These are phyloP conservation scores for Listronotus oregonensis DNA, from an alignment of 1,140 invertebrate genomes.

Conservation along the genomic window DNA sequence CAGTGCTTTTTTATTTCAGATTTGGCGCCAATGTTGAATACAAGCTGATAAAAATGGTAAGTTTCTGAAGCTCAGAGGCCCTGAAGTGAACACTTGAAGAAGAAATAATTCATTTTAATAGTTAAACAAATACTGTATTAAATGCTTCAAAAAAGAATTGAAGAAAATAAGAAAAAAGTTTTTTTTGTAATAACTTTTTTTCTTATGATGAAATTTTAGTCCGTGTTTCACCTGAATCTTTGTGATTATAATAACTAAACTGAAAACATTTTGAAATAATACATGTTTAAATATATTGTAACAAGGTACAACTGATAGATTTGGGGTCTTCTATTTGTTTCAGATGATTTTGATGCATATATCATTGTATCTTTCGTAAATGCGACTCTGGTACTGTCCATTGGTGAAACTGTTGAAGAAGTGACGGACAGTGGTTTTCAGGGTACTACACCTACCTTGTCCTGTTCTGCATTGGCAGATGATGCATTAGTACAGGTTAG, in stretches of 20 bases:
- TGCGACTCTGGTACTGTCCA: conserved; percentile 97
- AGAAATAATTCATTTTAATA: too few species aligned
- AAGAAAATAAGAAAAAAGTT: background rate
- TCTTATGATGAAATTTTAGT: conserved; percentile 46
- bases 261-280: conserved; percentile 29
- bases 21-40: conserved; percentile 13
- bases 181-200: background rate
- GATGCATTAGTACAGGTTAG: conserved; percentile 94
- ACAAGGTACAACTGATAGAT: too few species aligned
- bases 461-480: conserved; percentile 95
- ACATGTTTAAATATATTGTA: conserved; percentile 11
- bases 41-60: conserved; percentile 22
- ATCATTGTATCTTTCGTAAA: conserved; percentile 99
- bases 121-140: too few species aligned
- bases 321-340: conserved; percentile 37
- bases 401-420: conserved; percentile 99
- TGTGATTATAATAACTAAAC: conserved; percentile 48
- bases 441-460: conserved; percentile 96
- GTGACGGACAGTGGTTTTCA: conserved; percentile 99
- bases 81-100: too few species aligned
- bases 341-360: conserved; percentile 98
- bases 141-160: background rate
- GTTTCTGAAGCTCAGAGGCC: conserved; percentile 10
- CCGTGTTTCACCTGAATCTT: conserved; percentile 53
- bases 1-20: conserved; percentile 53